These are phyloP conservation scores for Lithophane leautieri DNA, from an alignment of 2,888 invertebrate species.

Conservation along the genomic window DNA sequence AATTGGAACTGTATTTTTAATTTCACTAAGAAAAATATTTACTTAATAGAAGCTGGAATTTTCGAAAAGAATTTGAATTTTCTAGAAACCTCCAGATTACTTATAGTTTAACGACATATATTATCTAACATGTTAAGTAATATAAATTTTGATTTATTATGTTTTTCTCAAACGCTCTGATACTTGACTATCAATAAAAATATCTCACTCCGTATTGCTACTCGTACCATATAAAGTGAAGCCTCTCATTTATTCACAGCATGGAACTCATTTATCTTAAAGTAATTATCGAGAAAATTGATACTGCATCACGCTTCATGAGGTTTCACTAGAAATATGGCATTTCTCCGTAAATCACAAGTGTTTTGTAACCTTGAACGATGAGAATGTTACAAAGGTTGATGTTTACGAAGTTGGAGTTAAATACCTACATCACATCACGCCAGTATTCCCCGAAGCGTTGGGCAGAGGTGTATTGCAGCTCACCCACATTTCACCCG, in stretches of 20 bases:
- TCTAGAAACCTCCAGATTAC: background rate
- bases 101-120: too few species aligned
- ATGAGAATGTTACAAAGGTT: background rate
- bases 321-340: background rate
- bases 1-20: slow-evolving; percentile 14
- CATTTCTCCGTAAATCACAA: background rate
- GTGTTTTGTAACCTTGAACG: background rate
- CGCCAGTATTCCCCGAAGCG: background rate
- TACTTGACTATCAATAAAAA: background rate
- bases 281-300: slow-evolving; percentile 31
- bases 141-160: background rate
- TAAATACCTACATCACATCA: background rate
- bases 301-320: slow-evolving; percentile 12
- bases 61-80: background rate
- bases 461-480: too few species aligned
- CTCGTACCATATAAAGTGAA: background rate
- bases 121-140: background rate
- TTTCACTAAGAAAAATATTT: background rate
- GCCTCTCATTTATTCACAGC: slow-evolving; percentile 23
- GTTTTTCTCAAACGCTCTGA: background rate
- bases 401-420: background rate
- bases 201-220: background rate
- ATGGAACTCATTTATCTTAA: slow-evolving; percentile 7
- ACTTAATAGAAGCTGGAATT: background rate
- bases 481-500: background rate